Base-by-base conservation (phyloP, 2,797 vertebrate genomes). In the Rhynchotus rufescens region DNA sequence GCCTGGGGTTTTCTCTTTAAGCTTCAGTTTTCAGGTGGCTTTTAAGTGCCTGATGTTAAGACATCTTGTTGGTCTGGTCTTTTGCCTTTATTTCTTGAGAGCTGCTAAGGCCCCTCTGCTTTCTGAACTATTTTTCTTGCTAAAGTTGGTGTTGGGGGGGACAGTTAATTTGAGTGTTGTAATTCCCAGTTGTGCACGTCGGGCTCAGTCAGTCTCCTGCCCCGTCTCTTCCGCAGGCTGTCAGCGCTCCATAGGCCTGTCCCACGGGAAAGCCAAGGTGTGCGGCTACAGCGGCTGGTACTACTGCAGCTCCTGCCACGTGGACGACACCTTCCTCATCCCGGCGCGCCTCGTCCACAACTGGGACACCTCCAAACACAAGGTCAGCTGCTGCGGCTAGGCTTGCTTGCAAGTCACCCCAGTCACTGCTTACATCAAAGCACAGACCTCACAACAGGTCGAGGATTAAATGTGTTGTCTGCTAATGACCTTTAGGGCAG, bases 271-370 rank as follows among this genome's bases (percentile, higher is more conserved):
- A 90, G 99, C 99, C 88, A 99, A 99, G 93, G 99, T 99, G 32
- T 99, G 99, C 96, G 98, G 96, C 96, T 99, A 99, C 96, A 99
- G 99, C 25, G 99, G 99, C 73, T 99, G 99, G 99, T 99, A 99
- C 92, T 99, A 99, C 97, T 99, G 99, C 96, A 97, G 98, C 93
- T 98, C 93, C 91, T 99, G 99, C 97, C 99, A 99, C 1, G 98
- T 98, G 95, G 99, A 99, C 77, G 99, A 99, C 98, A 98, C 90
- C 84, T 99, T 99, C 95, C 98, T 99, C 90, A 99, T 99, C 96
- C 99, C 99, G 15, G 99, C 99, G 21, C 98, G 99, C 15, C 97
- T 99, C 49, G 98, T 99, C 94, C 99, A 99, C 98, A 99, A 99
- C 98, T 99, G 99, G 99, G 99, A 99, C 96, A 99, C 98, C 87